Evolutionary conservation across 2,113 vertebrate genomes (phyloP), one percentile per base, ranked within the genome.

Genomic region (Myotis lucifugus): DNA sequence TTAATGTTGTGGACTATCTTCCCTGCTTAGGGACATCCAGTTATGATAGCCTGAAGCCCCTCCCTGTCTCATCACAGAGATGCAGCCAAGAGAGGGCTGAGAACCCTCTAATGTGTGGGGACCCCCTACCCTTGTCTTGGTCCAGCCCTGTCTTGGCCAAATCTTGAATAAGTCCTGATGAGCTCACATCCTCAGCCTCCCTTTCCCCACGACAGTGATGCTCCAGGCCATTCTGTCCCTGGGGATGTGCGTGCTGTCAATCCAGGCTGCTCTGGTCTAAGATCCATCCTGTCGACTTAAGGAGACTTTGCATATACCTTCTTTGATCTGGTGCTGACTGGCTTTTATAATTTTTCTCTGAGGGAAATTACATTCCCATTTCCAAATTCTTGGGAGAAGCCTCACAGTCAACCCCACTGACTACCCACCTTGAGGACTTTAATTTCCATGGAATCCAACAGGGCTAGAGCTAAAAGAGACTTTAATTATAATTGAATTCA

Each of bases 401-500:
- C 56, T 89, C 85, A 64, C 61, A 82, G 90, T 83, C 83, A 85
- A 66, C n/a, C 32, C 89, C 70, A 56, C 10, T 19, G 78, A 32
- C 74, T 54, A 37, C 69, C 77, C 54, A 54, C 25, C 37, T 78
- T 2, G 6, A 95, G 70, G 46, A 95, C 77, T 88, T 95, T 76
- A 66, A 96, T 97, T 93, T 94, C 88, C 50, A 12, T 83, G 83
- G 74, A 92, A 18, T 76, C 78, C 91, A 83, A 54, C 54, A 85
- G 90, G 77, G 69, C 52, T 74, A 11, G 48, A 64, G 48, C 29
- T 40, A 69, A 93, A 85, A 92, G 64, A 88, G 78, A 85, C 32
- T 42, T 94, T 94, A 79, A 95, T 93, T 79, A 92, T 91, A 83
- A 93, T 91, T 97, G 94, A 88, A 92, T 95, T 67, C 94, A 89